A percentile compares a stretch with the other conserved stretches of the same genome.
phyloP scores from a whole-genome alignment of 1,140 invertebrate genomes.

The Neodiprion pinetum region DNA sequence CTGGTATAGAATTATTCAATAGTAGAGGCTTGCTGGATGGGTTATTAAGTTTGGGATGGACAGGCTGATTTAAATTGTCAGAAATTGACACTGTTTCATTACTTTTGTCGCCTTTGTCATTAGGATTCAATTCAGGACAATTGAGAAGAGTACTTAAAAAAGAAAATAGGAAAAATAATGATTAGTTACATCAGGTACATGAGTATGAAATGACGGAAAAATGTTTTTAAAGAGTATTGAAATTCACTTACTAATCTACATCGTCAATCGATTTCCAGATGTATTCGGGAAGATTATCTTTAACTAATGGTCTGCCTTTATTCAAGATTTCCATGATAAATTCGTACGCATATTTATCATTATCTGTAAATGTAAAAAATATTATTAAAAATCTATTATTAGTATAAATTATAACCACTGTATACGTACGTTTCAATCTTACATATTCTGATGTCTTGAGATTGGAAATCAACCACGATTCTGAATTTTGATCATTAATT shows the following conservation, averaged over 20 bases:
- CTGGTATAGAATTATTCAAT: not conserved
- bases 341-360: not conserved
- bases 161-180: not conserved
- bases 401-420: too few relatives aligned
- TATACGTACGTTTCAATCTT: too few relatives aligned
- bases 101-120: not conserved
- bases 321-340: not conserved
- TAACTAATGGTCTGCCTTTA: not conserved
- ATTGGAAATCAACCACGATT: too few relatives aligned
- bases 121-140: not conserved
- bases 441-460: too few relatives aligned
- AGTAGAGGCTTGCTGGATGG: too few relatives aligned
- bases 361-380: not conserved
- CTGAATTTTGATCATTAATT: too few relatives aligned
- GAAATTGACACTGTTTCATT: too few relatives aligned
- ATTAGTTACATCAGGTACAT: not conserved
- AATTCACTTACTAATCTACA: conserved; percentile 15
- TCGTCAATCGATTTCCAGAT: conserved; percentile 8
- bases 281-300: not conserved
- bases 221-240: not conserved
- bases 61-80: not conserved
- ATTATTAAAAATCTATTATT: not conserved
- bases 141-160: conserved; percentile 12
- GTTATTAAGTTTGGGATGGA: not conserved
- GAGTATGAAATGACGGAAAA: not conserved